These are phyloP conservation scores for Xylota segnis DNA, from an alignment of 2,888 invertebrate genomes.

Conservation along the genomic window DNA sequence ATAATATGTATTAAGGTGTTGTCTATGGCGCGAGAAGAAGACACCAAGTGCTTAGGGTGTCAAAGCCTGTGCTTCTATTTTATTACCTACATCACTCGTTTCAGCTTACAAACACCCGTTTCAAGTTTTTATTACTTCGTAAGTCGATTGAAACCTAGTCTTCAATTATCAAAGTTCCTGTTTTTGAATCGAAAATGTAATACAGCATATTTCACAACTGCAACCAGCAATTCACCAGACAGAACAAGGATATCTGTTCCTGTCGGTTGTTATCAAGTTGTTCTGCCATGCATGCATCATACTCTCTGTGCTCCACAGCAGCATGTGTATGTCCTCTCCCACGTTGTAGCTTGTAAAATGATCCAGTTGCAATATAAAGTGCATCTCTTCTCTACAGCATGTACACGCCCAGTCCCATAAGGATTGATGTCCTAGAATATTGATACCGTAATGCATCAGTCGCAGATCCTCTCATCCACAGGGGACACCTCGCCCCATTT, in stretches of 20 bases:
- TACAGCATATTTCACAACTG: neutral
- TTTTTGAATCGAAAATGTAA: neutral
- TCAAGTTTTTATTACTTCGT: neutral
- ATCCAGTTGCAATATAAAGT: constrained; percentile 22
- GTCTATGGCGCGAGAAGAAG: too few species aligned
- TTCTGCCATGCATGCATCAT: neutral
- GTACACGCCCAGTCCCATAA: neutral
- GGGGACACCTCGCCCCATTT: neutral
- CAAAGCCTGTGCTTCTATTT: too few species aligned
- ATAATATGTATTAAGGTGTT: too few species aligned
- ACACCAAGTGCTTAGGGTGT: too few species aligned
- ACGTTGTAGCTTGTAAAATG: neutral
- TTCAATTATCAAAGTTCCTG: neutral
- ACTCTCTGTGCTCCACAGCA: neutral
- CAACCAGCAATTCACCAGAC: constrained; percentile 2
- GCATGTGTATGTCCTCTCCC: neutral
- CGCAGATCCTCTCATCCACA: neutral
- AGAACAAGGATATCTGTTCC: constrained; percentile 28
- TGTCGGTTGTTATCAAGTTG: constrained; percentile 20
- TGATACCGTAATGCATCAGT: constrained; percentile 41
- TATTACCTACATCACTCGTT: neutral
- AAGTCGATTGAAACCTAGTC: neutral
- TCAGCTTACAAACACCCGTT: neutral
- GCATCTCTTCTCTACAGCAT: constrained; percentile 14
- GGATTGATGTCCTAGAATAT: constrained; percentile 36